Evolutionary conservation across 1,140 invertebrate species (phyloP), one percentile per base, ranked within the genome.

Genomic region (Caenorhabditis inopinata): DNA sequence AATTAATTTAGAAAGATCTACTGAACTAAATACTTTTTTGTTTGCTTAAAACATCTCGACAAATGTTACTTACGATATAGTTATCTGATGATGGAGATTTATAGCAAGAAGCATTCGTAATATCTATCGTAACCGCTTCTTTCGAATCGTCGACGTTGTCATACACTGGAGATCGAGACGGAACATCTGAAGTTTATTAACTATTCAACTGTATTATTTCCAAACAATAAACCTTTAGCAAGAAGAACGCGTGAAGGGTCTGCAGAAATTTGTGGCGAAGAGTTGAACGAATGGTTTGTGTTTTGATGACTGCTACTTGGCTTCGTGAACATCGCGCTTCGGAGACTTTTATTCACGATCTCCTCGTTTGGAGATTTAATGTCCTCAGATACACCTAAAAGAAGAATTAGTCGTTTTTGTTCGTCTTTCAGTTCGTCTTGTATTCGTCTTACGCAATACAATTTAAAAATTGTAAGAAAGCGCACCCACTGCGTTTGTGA

Each of bases 341-440:
- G 25, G 38, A 68, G 58, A n/a, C 58, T 68, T 16, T 68, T 68
- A 18, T 35, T 38, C 5, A 68, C 58, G 58, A 68, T 68, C 58
- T 68, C 58, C 58, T 68, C 58, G 58, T 68, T 68, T 7, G 58
- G 58, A 68, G 58, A 68, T 68, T 68, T 68, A 5, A 68, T 38
- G 11, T 42, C 58, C 32, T 68, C 32, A 6, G 58, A 29, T 23
- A 68, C 32, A 21, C 35, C 58, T 68, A 32, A 5, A 68, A 35
- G 11, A 42, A 42, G 23, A 21, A 42, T 5, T 42, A n/a, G n/a
- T n/a, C n/a, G n/a, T n/a, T n/a, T n/a, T n/a, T n/a, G n/a, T n/a
- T n/a, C n/a, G n/a, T n/a, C n/a, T n/a, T n/a, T n/a, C n/a, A n/a
- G n/a, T n/a, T n/a, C n/a, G n/a, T n/a, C n/a, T n/a, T n/a, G n/a